phyloP scores from a whole-genome alignment of 2,888 invertebrate genomes.

The Pheosia tremula region DNA sequence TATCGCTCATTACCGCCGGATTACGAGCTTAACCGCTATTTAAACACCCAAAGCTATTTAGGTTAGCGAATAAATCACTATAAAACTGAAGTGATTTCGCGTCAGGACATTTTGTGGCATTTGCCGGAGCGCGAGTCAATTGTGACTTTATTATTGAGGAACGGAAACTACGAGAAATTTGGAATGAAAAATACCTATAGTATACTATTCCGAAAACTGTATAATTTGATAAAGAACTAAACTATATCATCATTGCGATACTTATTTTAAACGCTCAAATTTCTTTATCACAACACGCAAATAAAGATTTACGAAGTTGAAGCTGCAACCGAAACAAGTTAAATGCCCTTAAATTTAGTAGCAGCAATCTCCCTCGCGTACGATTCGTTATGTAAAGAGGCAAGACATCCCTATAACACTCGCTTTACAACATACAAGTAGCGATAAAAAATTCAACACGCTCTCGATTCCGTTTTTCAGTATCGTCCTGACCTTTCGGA shows the following conservation, averaged over 20 bases:
- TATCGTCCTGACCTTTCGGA: slow-evolving; percentile 59
- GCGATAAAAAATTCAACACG: slow-evolving; percentile 72
- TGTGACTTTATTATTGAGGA: too few species aligned
- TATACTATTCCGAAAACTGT: too few species aligned
- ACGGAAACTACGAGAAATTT: too few species aligned
- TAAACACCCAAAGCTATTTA: slow-evolving; percentile 46
- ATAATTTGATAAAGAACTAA: too few species aligned
- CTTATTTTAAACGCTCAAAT: not conserved
- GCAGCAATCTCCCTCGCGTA: slow-evolving; percentile 55
- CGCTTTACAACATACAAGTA: slow-evolving; percentile 60
- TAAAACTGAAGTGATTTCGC: slow-evolving; percentile 25
- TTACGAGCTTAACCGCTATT: slow-evolving; percentile 37
- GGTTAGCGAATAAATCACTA: slow-evolving; percentile 45
- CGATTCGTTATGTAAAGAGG: slow-evolving; percentile 61
- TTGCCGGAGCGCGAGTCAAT: too few species aligned
- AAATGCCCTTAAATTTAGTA: slow-evolving; percentile 69
- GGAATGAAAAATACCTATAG: too few species aligned
- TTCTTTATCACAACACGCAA: slow-evolving; percentile 54
- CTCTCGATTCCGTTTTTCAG: slow-evolving; percentile 66
- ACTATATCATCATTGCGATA: too few species aligned
- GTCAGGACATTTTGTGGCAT: slow-evolving; percentile 19
- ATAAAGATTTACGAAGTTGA: slow-evolving; percentile 66
- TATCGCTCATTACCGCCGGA: slow-evolving; percentile 49
- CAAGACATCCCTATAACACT: slow-evolving; percentile 56
- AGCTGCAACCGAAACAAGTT: slow-evolving; percentile 49